A percentile compares a stretch with the other conserved stretches of the same genome.
phyloP scores from a whole-genome alignment of 2,888 invertebrate species.

The Pemphredon lugubris region DNA sequence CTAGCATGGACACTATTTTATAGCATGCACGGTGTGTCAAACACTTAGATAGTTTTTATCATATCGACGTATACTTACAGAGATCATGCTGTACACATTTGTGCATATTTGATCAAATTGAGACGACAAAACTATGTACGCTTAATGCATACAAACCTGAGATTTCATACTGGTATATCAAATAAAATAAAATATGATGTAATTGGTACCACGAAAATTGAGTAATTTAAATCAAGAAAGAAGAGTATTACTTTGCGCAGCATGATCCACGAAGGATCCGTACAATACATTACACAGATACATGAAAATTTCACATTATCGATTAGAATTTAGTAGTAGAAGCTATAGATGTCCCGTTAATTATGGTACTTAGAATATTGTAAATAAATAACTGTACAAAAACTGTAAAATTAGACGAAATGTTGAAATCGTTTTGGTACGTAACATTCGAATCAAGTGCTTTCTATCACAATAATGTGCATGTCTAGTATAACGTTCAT shows the following conservation, averaged over 20 bases:
- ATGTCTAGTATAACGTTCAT: constrained; percentile 58
- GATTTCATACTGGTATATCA: background rate
- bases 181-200: background rate
- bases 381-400: constrained; percentile 63
- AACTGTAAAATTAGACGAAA: constrained; percentile 44
- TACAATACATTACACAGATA: constrained; percentile 24
- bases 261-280: constrained; percentile 11
- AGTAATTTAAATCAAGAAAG: background rate
- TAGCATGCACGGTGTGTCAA: constrained; percentile 26
- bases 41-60: constrained; percentile 21
- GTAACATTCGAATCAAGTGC: constrained; percentile 35
- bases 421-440: constrained; percentile 40
- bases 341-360: constrained; percentile 25
- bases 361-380: constrained; percentile 41
- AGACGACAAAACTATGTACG: too few species aligned
- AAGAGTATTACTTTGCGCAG: background rate
- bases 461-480: constrained; percentile 56
- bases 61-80: constrained; percentile 3
- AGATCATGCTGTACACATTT: constrained; percentile 9
- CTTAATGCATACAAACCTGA: background rate
- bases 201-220: constrained; percentile 11
- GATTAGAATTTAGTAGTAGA: constrained; percentile 18
- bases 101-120: background rate
- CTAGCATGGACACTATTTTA: constrained; percentile 13
- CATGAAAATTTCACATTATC: constrained; percentile 7